Conservation (phyloP, 1,140 invertebrate genomes). For the Drosophila willistoni region DNA sequence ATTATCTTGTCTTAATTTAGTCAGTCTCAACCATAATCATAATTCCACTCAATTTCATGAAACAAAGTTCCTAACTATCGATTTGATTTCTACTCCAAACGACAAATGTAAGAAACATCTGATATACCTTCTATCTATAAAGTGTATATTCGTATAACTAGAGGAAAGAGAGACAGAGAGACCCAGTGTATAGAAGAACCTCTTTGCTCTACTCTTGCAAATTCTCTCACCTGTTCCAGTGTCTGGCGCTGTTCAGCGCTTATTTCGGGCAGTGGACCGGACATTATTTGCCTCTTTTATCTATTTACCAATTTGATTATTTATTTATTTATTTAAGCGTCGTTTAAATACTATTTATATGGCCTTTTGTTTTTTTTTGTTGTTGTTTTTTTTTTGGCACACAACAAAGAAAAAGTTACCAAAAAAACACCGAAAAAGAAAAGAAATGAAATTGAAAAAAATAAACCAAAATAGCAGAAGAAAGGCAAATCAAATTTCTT, state of each 20-base stretch:
- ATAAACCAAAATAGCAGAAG: conserved; percentile 12
- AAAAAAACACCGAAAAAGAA: neutral
- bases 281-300: conserved; percentile 46
- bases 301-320: conserved; percentile 34
- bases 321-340: conserved; percentile 47
- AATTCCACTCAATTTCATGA: too few relatives aligned
- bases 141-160: neutral
- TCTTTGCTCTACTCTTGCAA: neutral
- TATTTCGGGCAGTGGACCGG: conserved; percentile 70
- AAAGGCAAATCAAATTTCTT: conserved; percentile 57
- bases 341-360: conserved; percentile 27
- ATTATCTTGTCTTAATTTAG: neutral
- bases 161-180: neutral
- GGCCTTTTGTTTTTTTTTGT: conserved; percentile 44
- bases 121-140: neutral
- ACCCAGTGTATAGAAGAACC: neutral
- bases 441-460: neutral
- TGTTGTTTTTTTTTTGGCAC: conserved; percentile 27
- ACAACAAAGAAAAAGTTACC: conserved; percentile 25
- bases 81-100: neutral
- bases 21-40: too few relatives aligned
- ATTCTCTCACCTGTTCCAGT: conserved; percentile 66
- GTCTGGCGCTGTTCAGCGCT: conserved; percentile 64
- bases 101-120: neutral
- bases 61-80: too few relatives aligned